Conservation (phyloP, 2,888 invertebrate species). For the Cantharis nigra region DNA sequence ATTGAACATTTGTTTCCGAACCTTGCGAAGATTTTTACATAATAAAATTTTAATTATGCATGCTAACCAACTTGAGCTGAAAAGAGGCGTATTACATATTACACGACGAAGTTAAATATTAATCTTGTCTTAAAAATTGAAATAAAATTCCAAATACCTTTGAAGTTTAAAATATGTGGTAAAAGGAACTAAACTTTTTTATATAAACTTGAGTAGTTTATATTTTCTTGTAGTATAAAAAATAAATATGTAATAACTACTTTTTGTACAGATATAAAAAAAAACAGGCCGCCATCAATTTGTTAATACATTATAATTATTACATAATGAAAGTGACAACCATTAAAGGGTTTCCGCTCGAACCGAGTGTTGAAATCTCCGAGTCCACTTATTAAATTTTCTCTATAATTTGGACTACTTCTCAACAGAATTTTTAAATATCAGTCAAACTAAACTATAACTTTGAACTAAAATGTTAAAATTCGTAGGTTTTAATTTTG, state of each 20-base stretch:
- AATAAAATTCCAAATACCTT: not conserved
- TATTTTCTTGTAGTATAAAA: not conserved
- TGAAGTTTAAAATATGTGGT: not conserved
- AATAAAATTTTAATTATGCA: constrained; percentile 5
- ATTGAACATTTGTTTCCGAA: constrained; percentile 11
- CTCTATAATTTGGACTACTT: not conserved
- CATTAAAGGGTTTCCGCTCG: not conserved
- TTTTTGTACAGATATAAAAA: not conserved
- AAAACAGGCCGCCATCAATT: not conserved
- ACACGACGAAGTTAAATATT: not conserved
- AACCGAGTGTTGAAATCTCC: constrained; percentile 5
- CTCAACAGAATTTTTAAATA: not conserved
- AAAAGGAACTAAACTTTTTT: not conserved
- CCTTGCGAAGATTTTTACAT: constrained; percentile 13
- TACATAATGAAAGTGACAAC: not conserved
- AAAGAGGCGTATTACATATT: constrained; percentile 4
- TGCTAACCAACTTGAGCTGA: constrained; percentile 5
- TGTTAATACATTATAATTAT: not conserved
- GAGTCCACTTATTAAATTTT: not conserved
- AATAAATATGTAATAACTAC: not conserved
- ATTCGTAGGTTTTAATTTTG: not conserved
- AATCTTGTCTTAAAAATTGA: not conserved
- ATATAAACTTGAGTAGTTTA: no score
- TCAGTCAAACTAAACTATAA: not conserved
- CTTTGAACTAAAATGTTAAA: not conserved